These are phyloP conservation scores for Labrus mixtus DNA, from an alignment of 2,113 vertebrate genomes.

Conservation along the genomic window DNA sequence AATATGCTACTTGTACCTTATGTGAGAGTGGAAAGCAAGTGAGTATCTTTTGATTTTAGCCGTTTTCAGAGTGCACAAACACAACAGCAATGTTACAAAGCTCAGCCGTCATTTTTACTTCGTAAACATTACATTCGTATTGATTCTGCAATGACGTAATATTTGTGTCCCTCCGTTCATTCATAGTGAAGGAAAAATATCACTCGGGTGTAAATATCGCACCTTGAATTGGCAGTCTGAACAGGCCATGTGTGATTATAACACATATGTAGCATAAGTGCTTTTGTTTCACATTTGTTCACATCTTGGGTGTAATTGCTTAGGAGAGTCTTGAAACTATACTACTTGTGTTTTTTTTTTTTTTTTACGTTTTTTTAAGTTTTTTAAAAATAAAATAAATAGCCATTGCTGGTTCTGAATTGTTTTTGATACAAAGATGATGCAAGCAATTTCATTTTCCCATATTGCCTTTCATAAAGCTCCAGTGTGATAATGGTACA, in stretches of 20 bases:
- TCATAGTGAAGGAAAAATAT: too few species aligned
- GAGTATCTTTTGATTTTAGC: slow-evolving; percentile 15
- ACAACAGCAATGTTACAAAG: too few species aligned
- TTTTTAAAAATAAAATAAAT: too few species aligned
- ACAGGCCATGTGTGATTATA: too few species aligned
- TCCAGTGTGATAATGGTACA: slow-evolving; percentile 44
- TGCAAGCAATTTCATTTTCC: neutral
- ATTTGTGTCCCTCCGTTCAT: too few species aligned
- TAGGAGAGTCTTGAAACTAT: neutral
- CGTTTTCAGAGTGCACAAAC: neutral
- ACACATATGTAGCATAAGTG: too few species aligned
- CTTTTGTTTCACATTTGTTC: neutral
- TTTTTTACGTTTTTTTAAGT: neutral
- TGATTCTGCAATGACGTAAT: too few species aligned
- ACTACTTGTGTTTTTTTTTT: neutral
- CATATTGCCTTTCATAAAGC: neutral
- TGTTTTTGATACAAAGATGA: neutral
- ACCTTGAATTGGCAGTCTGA: too few species aligned
- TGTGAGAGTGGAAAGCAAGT: slow-evolving; percentile 37
- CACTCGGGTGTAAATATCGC: too few species aligned
- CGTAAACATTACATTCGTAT: too few species aligned
- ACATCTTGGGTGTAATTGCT: neutral
- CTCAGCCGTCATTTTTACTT: too few species aligned
- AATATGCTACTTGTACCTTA: slow-evolving; percentile 43
- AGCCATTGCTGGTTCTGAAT: too few species aligned